These are phyloP conservation scores for Sabellastarte sp. DNA, from an alignment of 2,888 invertebrate species.

Conservation along the genomic window DNA sequence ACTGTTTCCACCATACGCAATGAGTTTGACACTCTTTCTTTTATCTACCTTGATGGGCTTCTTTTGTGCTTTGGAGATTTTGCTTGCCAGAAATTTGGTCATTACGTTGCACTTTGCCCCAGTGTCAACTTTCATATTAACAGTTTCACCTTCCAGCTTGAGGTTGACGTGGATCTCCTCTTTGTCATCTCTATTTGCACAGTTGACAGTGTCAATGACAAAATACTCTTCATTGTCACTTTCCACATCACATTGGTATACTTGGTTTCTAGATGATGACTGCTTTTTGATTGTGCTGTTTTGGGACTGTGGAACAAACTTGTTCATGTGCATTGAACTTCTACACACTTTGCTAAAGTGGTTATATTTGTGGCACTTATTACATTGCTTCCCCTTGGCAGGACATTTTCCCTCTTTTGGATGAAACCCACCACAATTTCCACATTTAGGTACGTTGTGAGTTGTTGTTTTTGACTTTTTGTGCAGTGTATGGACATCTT, in stretches of 20 bases:
- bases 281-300: too few relatives aligned
- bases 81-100: neutral
- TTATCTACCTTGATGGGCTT: neutral
- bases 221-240: neutral
- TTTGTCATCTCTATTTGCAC: neutral
- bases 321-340: too few relatives aligned
- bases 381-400: constrained; percentile 10
- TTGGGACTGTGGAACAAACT: too few relatives aligned
- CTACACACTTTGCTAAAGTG: constrained; percentile 11
- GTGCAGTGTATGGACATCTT: neutral
- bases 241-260: too few relatives aligned
- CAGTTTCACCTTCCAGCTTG: too few relatives aligned
- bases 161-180: too few relatives aligned
- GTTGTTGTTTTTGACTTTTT: neutral
- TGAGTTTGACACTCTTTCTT: neutral
- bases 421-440: neutral
- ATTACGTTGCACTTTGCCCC: neutral
- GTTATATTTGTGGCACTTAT: constrained; percentile 4
- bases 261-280: too few relatives aligned
- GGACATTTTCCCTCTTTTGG: constrained; percentile 6
- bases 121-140: neutral
- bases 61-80: neutral
- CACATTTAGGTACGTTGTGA: neutral
- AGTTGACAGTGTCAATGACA: neutral
- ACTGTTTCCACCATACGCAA: neutral